phyloP scores from a whole-genome alignment of 2,888 invertebrate genomes.

The Nephrocerus scutellatus region DNA sequence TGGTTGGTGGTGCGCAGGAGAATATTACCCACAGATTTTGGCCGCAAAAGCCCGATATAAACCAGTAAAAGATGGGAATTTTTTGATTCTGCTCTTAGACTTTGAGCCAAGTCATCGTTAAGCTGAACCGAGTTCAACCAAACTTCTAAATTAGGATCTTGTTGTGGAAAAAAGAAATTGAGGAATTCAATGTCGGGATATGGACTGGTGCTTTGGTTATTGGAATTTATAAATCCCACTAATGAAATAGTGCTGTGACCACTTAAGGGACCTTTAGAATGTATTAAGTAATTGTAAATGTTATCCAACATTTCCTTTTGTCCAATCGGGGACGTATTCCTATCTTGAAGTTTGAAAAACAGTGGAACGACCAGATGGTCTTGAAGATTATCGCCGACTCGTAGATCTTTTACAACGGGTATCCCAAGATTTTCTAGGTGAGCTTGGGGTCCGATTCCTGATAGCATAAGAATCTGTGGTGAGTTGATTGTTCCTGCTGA shows the following conservation, averaged over 20 bases:
- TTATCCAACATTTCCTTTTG: conserved; percentile 17
- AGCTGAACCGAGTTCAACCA: conserved; percentile 1
- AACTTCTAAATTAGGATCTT: background rate
- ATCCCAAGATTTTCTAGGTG: conserved; percentile 23
- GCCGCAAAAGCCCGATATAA: conserved; percentile 46
- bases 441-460: conserved; percentile 28
- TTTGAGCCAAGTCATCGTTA: conserved; percentile 6
- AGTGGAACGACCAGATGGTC: conserved; percentile 60
- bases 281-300: conserved; percentile 43
- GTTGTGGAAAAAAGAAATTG: conserved; percentile 36
- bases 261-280: conserved; percentile 18
- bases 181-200: conserved; percentile 52
- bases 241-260: conserved; percentile 40
- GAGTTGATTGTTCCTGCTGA: conserved; percentile 43
- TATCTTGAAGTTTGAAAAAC: conserved; percentile 37
- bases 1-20: conserved; percentile 53
- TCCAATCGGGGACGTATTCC: conserved; percentile 9
- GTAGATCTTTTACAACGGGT: conserved; percentile 24
- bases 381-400: conserved; percentile 66
- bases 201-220: conserved; percentile 34
- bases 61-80: conserved; percentile 36
- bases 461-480: conserved; percentile 30
- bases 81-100: conserved; percentile 19
- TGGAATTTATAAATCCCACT: conserved; percentile 51
- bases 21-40: conserved; percentile 54